Evolutionary conservation across 1,140 invertebrate species (phyloP).

Genomic region (Odontomachus brunneus): DNA sequence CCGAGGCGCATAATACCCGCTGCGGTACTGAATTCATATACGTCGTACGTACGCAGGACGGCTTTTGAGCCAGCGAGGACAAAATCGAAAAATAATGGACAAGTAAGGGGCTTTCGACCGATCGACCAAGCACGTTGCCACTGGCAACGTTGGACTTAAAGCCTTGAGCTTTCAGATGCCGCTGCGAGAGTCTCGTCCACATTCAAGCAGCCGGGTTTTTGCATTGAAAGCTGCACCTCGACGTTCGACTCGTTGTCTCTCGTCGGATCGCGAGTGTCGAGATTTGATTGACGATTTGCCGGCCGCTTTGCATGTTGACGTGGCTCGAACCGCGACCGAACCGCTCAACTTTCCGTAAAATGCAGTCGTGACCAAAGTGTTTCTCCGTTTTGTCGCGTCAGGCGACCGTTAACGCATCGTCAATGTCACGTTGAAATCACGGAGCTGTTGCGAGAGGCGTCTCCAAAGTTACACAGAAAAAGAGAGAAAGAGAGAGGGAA

Average conservation of each 20-base stretch:
- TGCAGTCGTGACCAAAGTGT: slow-evolving; percentile 37
- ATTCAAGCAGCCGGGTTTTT: slow-evolving; percentile 19
- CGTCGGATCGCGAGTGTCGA: slow-evolving; percentile 28
- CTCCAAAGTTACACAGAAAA: neutral
- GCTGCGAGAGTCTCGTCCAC: slow-evolving; percentile 33
- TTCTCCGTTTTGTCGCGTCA: slow-evolving; percentile 18
- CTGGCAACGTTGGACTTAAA: slow-evolving; percentile 78
- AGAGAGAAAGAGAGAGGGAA: too few relatives aligned
- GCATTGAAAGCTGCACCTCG: slow-evolving; percentile 64
- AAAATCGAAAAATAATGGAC: slow-evolving; percentile 72
- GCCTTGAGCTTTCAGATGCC: slow-evolving; percentile 65
- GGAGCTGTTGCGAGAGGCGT: neutral
- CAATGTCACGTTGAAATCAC: slow-evolving; percentile 3
- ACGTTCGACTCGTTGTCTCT: slow-evolving; percentile 32
- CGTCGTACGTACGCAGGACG: neutral
- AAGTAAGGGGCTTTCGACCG: slow-evolving; percentile 71
- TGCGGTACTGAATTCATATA: slow-evolving; percentile 47
- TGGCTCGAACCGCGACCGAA: slow-evolving; percentile 33
- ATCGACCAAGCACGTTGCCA: slow-evolving; percentile 81
- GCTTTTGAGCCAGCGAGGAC: slow-evolving; percentile 38
- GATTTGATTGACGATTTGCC: slow-evolving; percentile 55
- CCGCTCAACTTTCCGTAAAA: slow-evolving; percentile 36
- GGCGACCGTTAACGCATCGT: neutral
- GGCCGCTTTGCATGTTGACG: slow-evolving; percentile 4
- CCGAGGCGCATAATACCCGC: slow-evolving; percentile 19